A percentile compares a stretch with the other conserved stretches of the same genome.
Conservation (phyloP, 1,140 invertebrate species). For the Drosophila nebulosa region DNA sequence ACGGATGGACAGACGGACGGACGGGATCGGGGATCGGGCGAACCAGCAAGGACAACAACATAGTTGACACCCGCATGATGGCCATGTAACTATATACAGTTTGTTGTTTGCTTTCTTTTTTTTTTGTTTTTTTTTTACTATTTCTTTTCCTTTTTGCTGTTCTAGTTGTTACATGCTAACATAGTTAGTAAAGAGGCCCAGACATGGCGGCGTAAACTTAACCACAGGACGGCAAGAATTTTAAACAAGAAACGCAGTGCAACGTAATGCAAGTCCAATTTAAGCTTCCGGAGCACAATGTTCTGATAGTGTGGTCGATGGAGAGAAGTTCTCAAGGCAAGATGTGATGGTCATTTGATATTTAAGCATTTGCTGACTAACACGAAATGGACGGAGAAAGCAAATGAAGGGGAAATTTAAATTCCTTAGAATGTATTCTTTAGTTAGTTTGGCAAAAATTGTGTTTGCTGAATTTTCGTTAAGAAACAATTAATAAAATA, state of each 20-base stretch:
- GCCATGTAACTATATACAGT: constrained; percentile 42
- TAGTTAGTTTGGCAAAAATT: too few species aligned
- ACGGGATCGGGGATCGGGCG: neutral
- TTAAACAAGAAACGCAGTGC: constrained; percentile 24
- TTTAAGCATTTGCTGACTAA: too few species aligned
- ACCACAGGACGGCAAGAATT: constrained; percentile 30
- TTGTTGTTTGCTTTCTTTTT: constrained; percentile 17
- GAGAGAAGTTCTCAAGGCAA: constrained; percentile 29
- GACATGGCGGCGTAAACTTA: constrained; percentile 43
- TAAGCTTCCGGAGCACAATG: neutral
- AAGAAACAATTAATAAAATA: too few species aligned
- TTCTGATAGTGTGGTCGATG: neutral
- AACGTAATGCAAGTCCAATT: neutral
- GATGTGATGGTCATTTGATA: constrained; percentile 58
- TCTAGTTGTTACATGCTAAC: constrained; percentile 29
- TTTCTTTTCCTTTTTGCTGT: neutral
- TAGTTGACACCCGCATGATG: constrained; percentile 26
- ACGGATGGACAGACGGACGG: too few species aligned
- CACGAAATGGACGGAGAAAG: too few species aligned
- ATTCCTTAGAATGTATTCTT: too few species aligned
- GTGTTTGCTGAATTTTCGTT: too few species aligned
- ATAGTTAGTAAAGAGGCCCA: constrained; percentile 49
- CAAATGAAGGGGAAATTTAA: too few species aligned
- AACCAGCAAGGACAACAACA: neutral
- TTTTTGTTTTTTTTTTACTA: constrained; percentile 13